phyloP scores from a whole-genome alignment of 2,113 vertebrate species.

The Myrmecophaga tridactyla region DNA sequence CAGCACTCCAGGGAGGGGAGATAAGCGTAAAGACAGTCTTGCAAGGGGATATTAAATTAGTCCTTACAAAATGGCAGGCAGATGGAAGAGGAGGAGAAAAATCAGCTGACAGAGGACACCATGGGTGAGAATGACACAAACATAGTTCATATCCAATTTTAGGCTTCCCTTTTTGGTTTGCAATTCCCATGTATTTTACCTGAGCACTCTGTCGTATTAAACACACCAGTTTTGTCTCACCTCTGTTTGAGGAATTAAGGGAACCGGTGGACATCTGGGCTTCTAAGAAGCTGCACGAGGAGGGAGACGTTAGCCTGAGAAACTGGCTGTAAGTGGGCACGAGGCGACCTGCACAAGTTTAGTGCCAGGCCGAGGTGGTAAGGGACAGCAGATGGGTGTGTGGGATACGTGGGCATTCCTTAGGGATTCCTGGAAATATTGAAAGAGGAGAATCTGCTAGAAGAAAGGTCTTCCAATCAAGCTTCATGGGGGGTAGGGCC shows the following conservation, averaged over 20 bases:
- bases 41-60: background rate
- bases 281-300: background rate
- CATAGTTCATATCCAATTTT: background rate
- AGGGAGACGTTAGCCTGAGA: background rate
- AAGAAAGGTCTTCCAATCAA: background rate
- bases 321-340: background rate
- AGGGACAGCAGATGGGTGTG: background rate
- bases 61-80: background rate
- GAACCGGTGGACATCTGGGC: background rate
- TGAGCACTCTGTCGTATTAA: background rate
- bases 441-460: background rate
- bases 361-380: background rate
- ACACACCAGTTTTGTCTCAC: background rate
- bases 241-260: background rate
- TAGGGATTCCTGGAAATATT: background rate
- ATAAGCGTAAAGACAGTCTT: background rate
- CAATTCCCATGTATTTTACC: background rate
- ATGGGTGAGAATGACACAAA: background rate
- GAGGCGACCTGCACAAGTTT: background rate
- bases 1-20: background rate
- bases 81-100: background rate
- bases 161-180: background rate
- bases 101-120: too few relatives aligned
- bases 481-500: background rate
- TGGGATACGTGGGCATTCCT: background rate